Base-by-base conservation (phyloP, 1,140 invertebrate species). In the Bombus ignitus region DNA sequence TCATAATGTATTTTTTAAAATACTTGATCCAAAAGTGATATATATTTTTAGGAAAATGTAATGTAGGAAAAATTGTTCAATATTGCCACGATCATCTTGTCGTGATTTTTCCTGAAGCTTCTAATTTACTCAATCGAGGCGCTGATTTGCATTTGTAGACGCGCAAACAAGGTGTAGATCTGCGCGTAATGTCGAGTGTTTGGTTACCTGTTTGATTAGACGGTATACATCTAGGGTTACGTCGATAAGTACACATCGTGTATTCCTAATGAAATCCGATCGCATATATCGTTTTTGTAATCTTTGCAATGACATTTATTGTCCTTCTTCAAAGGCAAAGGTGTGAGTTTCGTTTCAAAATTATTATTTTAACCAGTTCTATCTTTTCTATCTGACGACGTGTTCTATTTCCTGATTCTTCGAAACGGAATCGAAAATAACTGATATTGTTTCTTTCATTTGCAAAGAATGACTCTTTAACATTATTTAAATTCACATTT, bases 161-260 rank as follows among this genome's bases (percentile, higher is more conserved):
- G 68, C 62, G 81, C 77, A 81, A 89, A 90, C 81, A 87, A 65
- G 39, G 59, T 25, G 81, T 28, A 68, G 77, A 83, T 81, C 65
- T 57, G 83, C 76, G 53, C 66, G 47, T 83, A 72, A 86, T 78
- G 87, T 81, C 82, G 53, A 88, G 78, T 81, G 42, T 81, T 81
- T 57, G 59, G 88, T 86, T 88, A 89, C 88, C 39, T 68, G 62
- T 66, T 42, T 87, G 85, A 89, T 89, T 89, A 89, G 72, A 83
- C 83, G 66, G 81, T 82, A 80, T 32, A 57, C 57, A 81, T 81
- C 39, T 89, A 87, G 68, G 65, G 39, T 89, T 89, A 84, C 85
- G 62, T 62, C 72, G 72, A 87, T 87, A 83, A 89, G 77, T 70
- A 81, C 68, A 80, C 84, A 77, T 75, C 75, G 37, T 53, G 76